Evolutionary conservation across 1,140 invertebrate genomes (phyloP), one percentile per base, ranked within the genome.

Genomic region (Marisa cornuarietis): DNA sequence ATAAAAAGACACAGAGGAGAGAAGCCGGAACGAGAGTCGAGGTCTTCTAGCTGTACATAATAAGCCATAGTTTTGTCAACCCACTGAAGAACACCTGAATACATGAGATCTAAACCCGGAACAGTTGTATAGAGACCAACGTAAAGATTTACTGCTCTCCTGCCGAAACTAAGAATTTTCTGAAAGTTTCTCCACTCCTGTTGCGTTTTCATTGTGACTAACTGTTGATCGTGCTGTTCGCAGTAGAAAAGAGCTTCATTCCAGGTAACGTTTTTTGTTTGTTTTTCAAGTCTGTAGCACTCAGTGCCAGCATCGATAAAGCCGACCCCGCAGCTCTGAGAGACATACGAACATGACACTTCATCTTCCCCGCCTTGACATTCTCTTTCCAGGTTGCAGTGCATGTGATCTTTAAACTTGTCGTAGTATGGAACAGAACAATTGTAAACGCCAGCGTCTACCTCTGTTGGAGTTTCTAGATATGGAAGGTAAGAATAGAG

Each of bases 291-390:
- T 5, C 22, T 68, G 76, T 52, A 68, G n/a, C 76, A 77, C 31
- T 77, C 66, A n/a, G 54, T 49, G n/a, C 76, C 76, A 14, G 63
- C 63, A 20, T 77, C 76, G n/a, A 77, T 8, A 22, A 54, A 49
- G 7, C 63, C 76, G 22, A 31, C 42, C 0, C 76, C 76, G 18
- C 76, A 77, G 65, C 14, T 63, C 24, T 51, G 7, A 24, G 42
- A 66, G 22, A 63, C 52, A 63, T 77, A 77, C n/a, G 63, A 22
- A 31, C 76, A 77, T 51, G 65, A 13, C 31, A 4, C 16, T 52
- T 77, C 63, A 49, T 77, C 76, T 31, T 77, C 76, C 22, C 22
- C 10, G 14, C 63, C 65, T 4, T 26, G n/a, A 42, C 76, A 77
- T 42, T 77, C 26, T 18, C 54, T 52, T 2, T 16, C 63, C 65